phyloP scores from a whole-genome alignment of 92 coral and sea anemone genomes.

The Palythoa heliodiscus region DNA sequence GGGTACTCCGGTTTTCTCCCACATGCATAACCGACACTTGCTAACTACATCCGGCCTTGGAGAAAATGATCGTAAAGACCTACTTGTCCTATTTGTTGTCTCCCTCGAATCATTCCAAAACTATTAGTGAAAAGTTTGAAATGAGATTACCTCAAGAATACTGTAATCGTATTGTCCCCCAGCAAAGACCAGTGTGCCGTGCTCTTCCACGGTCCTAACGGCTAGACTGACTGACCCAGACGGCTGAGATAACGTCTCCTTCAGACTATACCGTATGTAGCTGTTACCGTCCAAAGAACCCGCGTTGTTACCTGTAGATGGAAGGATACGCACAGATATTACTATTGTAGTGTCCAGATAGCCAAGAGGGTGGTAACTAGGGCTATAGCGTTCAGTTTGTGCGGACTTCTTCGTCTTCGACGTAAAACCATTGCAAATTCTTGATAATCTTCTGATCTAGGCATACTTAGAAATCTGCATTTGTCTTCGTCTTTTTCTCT shows the following conservation, averaged over 20 bases:
- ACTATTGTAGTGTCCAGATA: no score
- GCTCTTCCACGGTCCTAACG: conserved; percentile 82
- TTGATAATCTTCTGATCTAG: no score
- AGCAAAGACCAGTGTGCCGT: conserved; percentile 92
- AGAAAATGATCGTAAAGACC: not conserved
- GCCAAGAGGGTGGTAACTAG: no score
- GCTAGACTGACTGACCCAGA: conserved; percentile 95
- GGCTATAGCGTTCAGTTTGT: no score
- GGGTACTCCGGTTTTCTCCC: not conserved
- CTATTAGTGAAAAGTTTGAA: not conserved
- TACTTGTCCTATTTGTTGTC: no score
- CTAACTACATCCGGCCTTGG: not conserved
- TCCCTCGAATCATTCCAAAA: no score
- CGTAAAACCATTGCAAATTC: no score
- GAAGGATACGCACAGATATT: not conserved
- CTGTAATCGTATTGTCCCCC: conserved; percentile 93
- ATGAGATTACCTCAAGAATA: conserved; percentile 82
- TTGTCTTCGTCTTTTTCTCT: no score
- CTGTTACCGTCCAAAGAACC: conserved; percentile 78
- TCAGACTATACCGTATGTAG: conserved; percentile 80
- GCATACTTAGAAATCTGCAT: no score
- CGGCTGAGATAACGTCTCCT: conserved; percentile 78
- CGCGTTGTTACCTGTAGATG: conserved; percentile 64
- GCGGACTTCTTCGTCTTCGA: no score
- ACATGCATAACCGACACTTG: not conserved